These are phyloP conservation scores for Drosophila fuyamai DNA, from an alignment of 1,140 invertebrate species.

Conservation along the genomic window DNA sequence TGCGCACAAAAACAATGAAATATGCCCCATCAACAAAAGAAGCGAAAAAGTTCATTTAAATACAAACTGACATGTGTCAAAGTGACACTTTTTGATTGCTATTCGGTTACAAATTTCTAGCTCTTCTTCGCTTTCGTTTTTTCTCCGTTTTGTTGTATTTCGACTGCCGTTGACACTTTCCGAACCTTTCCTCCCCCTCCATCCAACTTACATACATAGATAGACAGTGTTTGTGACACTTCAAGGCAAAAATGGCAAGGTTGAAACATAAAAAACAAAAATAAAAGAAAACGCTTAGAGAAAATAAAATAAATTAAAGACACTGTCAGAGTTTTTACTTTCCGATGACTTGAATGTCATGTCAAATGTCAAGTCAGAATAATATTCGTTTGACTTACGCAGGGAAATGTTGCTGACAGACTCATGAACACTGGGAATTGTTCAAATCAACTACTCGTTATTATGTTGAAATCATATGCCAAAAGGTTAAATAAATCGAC, in stretches of 20 bases:
- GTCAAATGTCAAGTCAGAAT: conserved; percentile 63
- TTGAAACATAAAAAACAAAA: conserved; percentile 39
- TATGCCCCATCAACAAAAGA: conserved; percentile 46
- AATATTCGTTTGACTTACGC: conserved; percentile 41
- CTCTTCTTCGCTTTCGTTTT: conserved; percentile 28
- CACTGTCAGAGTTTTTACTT: conserved; percentile 69
- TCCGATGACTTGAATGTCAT: conserved; percentile 72
- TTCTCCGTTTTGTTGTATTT: conserved; percentile 27
- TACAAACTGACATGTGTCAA: conserved; percentile 73
- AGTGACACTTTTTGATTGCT: conserved; percentile 73
- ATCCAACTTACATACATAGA: not conserved
- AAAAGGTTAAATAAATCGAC: not conserved
- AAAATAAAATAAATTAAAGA: conserved; percentile 71
- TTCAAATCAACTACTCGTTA: not conserved
- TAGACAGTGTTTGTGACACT: conserved; percentile 55
- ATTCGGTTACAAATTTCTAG: conserved; percentile 54
- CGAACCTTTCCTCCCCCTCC: conserved; percentile 9
- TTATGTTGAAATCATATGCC: not conserved
- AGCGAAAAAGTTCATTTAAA: conserved; percentile 72
- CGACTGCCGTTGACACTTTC: conserved; percentile 61
- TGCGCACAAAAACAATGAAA: conserved; percentile 42
- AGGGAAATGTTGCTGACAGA: conserved; percentile 56
- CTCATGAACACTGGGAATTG: conserved; percentile 3
- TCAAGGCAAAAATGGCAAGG: conserved; percentile 68
- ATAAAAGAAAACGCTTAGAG: conserved; percentile 11